Evolutionary conservation across 2,113 vertebrate genomes (phyloP), one percentile per base, ranked within the genome.

Genomic region (Muscicapa adusta): DNA sequence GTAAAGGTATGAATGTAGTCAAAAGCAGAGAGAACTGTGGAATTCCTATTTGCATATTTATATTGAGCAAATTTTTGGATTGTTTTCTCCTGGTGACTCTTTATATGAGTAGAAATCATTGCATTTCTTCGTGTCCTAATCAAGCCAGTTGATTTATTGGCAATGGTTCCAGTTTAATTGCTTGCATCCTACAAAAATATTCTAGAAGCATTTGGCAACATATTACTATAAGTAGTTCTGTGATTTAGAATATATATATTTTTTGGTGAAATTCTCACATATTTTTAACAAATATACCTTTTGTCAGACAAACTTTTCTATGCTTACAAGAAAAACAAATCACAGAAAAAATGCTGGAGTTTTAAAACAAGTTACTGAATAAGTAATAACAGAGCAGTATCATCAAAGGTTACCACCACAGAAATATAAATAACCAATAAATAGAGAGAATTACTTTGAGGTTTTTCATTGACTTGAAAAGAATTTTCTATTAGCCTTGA

Each of bases 1-100:
- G 36, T 26, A 91, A 66, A 87, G 6, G 0, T 61, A 24, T 1
- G 1, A 62, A 48, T 1, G 0, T 31, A 66, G 16, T 33, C 15
- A 58, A 81, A 85, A 75, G 7, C 29, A 71, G 8, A 45, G 2
- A 66, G 26, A 42, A 26, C 5, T 43, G 18, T 48, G 24, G 5
- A 47, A 61, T 45, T 91, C 14, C 5, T 68, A 4, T 67, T 88
- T 75, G 18, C 24, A 63, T 7, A 36, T 78, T 88, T 76, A 11
- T 66, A 28, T 47, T 57, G 14, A 17, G 26, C 15, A 51, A 53
- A 29, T 50, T 94, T 89, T 16, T 26, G 85, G n/a, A 57, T 40
- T 57, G 18, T 63, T 93, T 76, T 96, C 20, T 83, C 56, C 19
- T 76, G 53, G 34, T 38, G 31, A 42, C 8, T 56, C 36, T 53